phyloP scores from a whole-genome alignment of 2,797 vertebrate species.

The Danio aesculapii region DNA sequence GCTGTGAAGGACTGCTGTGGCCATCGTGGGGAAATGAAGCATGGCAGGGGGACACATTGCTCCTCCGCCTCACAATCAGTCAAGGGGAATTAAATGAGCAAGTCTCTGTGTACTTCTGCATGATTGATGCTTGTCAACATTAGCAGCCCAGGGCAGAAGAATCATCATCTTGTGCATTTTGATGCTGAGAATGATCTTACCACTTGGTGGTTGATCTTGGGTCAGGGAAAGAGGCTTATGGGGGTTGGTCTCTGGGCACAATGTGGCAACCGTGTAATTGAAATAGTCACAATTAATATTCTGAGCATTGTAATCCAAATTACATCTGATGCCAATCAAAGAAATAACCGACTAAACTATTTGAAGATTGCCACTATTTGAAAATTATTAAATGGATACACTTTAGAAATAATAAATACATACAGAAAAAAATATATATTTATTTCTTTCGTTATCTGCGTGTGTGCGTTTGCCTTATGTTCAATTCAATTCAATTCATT shows the following conservation, averaged over 20 bases:
- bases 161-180: slow-evolving; percentile 36
- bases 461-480: too few relatives aligned
- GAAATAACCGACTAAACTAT: background rate
- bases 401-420: background rate
- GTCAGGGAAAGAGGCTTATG: background rate
- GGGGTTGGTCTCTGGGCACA: background rate
- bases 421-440: too few relatives aligned
- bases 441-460: too few relatives aligned
- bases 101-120: slow-evolving; percentile 38
- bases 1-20: slow-evolving; percentile 5
- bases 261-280: background rate
- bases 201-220: slow-evolving; percentile 19
- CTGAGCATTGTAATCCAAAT: background rate
- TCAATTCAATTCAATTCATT: too few relatives aligned
- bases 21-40: slow-evolving; percentile 41
- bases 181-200: slow-evolving; percentile 21
- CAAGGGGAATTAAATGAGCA: slow-evolving; percentile 50
- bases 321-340: background rate
- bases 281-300: background rate
- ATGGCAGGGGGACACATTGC: slow-evolving; percentile 41
- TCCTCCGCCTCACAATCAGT: slow-evolving; percentile 44
- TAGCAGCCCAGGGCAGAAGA: slow-evolving; percentile 23
- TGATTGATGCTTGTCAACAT: slow-evolving; percentile 59
- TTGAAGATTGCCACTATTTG: background rate
- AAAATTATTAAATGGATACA: background rate